These are phyloP conservation scores for Pterocles orientalis DNA, from an alignment of 2,113 vertebrate species.

Conservation along the genomic window DNA sequence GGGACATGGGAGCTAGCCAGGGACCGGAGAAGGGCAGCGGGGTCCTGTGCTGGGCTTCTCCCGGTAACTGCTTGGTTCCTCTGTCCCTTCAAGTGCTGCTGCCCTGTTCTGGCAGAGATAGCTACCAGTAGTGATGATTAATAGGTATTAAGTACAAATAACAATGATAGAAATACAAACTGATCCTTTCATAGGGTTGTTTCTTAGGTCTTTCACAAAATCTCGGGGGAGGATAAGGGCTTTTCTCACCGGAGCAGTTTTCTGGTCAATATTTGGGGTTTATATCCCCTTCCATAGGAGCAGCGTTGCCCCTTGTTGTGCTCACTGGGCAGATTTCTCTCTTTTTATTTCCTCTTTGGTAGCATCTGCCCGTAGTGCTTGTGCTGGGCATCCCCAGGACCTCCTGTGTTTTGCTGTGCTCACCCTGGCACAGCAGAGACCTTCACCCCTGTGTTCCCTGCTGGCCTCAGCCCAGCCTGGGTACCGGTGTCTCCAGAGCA, in stretches of 20 bases:
- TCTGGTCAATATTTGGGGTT: background rate
- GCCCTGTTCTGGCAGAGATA: background rate
- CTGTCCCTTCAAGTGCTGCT: background rate
- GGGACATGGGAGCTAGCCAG: accelerated
- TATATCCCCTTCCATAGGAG: background rate
- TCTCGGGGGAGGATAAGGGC: background rate
- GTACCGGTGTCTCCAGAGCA: background rate
- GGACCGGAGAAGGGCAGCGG: accelerated
- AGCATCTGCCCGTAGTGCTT: background rate
- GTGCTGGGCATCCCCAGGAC: background rate
- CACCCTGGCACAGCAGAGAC: background rate
- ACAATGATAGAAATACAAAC: background rate
- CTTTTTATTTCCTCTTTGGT: background rate
- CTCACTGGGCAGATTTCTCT: background rate
- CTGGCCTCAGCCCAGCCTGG: background rate
- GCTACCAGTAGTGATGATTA: background rate
- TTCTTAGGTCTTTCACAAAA: background rate
- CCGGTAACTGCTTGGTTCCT: background rate
- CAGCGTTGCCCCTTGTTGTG: background rate
- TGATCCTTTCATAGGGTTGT: accelerated
- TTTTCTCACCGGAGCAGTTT: background rate
- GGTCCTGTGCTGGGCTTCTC: background rate
- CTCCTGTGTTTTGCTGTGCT: background rate
- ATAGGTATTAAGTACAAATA: background rate
- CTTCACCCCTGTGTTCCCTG: background rate